A percentile compares a stretch with the other conserved stretches of the same genome.
phyloP scores from a whole-genome alignment of 2,113 vertebrate genomes.

The Pseudopipra pipra region DNA sequence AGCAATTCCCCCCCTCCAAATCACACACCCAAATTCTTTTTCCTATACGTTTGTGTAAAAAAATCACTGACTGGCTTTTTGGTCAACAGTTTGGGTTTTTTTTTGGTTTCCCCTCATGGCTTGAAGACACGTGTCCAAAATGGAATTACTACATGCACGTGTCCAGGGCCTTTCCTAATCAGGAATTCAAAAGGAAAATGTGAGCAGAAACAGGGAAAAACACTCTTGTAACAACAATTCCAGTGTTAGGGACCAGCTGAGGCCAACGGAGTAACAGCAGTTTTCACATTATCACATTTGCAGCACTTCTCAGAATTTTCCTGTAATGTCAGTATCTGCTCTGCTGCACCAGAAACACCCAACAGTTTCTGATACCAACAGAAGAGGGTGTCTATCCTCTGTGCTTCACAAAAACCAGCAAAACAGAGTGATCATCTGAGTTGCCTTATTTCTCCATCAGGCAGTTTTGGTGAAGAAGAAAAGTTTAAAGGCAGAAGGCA shows the following conservation, averaged over 20 bases:
- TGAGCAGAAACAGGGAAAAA: neutral
- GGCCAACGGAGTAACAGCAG: neutral
- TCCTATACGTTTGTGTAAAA: neutral
- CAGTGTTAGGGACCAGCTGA: neutral
- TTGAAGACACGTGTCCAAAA: neutral
- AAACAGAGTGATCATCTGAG: neutral
- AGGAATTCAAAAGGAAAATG: neutral
- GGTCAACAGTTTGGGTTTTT: neutral
- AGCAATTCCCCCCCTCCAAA: neutral
- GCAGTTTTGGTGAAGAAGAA: neutral
- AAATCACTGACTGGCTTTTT: neutral
- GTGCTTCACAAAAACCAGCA: neutral
- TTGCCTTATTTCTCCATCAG: neutral
- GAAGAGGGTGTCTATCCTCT: slow-evolving; percentile 39
- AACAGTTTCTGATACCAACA: slow-evolving; percentile 29
- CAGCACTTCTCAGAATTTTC: neutral
- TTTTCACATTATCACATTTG: neutral
- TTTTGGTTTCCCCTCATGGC: neutral
- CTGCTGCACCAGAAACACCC: neutral
- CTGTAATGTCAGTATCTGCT: neutral
- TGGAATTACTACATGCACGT: neutral
- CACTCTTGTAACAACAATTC: neutral
- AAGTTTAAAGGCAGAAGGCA: neutral
- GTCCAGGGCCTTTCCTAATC: neutral
- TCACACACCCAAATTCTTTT: neutral